A percentile compares a stretch with the other conserved stretches of the same genome.
These are phyloP conservation scores for Gonatopus flavifemur DNA, from an alignment of 1,140 invertebrate genomes.

Conservation along the genomic window DNA sequence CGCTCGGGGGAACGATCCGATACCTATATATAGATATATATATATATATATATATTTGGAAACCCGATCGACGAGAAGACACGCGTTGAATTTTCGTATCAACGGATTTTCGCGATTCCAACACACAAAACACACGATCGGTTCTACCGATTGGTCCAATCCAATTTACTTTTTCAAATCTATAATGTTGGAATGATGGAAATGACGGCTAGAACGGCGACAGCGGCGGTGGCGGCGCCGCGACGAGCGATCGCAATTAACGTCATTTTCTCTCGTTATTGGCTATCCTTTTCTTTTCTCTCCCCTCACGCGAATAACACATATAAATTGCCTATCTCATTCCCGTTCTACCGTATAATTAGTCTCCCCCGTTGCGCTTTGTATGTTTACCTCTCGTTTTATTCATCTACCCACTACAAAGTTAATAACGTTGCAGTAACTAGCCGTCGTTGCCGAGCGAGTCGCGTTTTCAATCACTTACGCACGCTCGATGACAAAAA, in stretches of 20 bases:
- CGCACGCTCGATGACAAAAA: slow-evolving; percentile 21
- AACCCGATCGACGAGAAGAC: too few species aligned
- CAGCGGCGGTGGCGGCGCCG: slow-evolving; percentile 25
- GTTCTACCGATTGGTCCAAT: too few species aligned
- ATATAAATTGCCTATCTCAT: too few species aligned
- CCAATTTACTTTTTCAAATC: slow-evolving; percentile 34
- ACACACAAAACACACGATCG: too few species aligned
- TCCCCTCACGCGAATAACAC: slow-evolving; percentile 6
- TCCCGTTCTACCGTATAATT: slow-evolving; percentile 38
- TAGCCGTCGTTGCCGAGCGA: too few species aligned
- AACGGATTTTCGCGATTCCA: too few species aligned
- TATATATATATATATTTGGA: too few species aligned
- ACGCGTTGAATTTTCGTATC: too few species aligned
- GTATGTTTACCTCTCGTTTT: slow-evolving; percentile 26
- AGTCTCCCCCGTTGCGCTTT: slow-evolving; percentile 32
- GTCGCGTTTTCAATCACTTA: slow-evolving; percentile 45
- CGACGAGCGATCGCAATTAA: slow-evolving; percentile 41
- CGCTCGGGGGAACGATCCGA: slow-evolving; percentile 17
- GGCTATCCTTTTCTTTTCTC: slow-evolving; percentile 4
- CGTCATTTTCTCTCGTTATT: slow-evolving; percentile 27
- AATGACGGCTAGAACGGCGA: too few species aligned
- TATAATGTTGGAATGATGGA: too few species aligned
- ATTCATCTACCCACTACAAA: too few species aligned
- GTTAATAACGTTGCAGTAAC: slow-evolving; percentile 33
- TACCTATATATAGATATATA: too few species aligned